A percentile compares a stretch with the other conserved stretches of the same genome.
Evolutionary conservation across 2,888 invertebrate species (phyloP).

Genomic region (Branchipolynoe longqiensis): DNA sequence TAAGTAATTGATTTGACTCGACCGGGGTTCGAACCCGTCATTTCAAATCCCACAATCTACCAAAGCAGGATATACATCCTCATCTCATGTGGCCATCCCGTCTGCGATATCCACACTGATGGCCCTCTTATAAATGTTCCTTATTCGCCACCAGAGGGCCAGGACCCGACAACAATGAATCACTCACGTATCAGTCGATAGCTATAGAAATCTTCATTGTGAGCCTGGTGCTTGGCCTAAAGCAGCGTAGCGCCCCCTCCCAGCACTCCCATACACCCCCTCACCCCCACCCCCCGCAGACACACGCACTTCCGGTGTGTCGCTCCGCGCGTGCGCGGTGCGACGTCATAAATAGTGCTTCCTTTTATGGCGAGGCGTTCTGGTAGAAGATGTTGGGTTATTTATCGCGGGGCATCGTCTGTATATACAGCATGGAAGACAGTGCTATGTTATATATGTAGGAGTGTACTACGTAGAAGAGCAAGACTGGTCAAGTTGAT

Average conservation of each 20-base stretch:
- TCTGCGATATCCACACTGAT: too few species aligned
- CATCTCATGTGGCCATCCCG: too few species aligned
- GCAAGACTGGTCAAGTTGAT: too few species aligned
- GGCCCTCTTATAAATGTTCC: neutral
- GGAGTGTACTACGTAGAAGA: too few species aligned
- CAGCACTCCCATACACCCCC: too few species aligned
- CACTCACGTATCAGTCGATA: slow-evolving; percentile 35
- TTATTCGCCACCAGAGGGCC: neutral
- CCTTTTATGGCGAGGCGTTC: neutral
- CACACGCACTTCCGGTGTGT: slow-evolving; percentile 33
- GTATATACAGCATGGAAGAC: neutral
- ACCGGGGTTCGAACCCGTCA: too few species aligned
- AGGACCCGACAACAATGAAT: slow-evolving; percentile 6
- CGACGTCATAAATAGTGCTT: neutral
- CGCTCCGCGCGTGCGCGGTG: slow-evolving; percentile 10
- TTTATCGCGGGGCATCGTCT: neutral
- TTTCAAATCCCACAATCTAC: too few species aligned
- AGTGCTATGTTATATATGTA: too few species aligned
- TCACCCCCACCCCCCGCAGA: too few species aligned
- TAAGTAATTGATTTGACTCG: too few species aligned
- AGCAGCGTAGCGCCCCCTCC: slow-evolving; percentile 9
- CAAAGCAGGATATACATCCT: too few species aligned
- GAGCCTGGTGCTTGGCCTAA: neutral
- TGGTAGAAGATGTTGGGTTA: too few species aligned
- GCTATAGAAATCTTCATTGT: slow-evolving; percentile 44